Base-by-base conservation (phyloP, 2,113 vertebrate species). In the Passerina amoena region DNA sequence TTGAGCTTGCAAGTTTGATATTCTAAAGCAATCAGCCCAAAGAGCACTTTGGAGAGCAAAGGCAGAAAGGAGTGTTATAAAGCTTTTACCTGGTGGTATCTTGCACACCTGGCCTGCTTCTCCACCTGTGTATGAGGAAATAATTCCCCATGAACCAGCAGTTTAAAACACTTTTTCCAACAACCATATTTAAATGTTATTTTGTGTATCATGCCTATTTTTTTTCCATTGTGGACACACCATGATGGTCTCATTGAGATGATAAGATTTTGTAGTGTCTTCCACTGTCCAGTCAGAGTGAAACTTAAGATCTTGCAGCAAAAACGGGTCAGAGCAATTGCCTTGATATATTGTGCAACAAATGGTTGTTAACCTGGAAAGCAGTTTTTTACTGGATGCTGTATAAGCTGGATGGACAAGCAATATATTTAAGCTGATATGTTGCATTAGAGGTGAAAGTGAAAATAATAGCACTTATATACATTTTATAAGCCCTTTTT, bases 321-420 rank as follows among this genome's bases (percentile, higher is more conserved):
- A 69, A 96, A 96, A 91, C 24, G n/a, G 92, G 82, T 94, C 94
- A 90, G 76, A 95, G 82, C 71, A 73, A 96, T 91, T 83, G 24
- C 63, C 64, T n/a, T 3, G 6, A 76, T 85, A 7, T 35, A 56
- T 76, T 95, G 88, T 88, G 76, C 94, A 93, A 70, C 93, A 90
- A 90, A 88, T 75, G 69, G 79, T 80, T 86, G 90, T 87, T 80
- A 42, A 25, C 30, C 42, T 86, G 90, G 65, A 86, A 61, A 48
- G 59, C 2, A 0, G 18, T 88, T 94, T 96, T 81, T 86, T 95
- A 37, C 75, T 87, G 84, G 66, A 60, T 77, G 38, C 83, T 95
- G 87, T 88, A 21, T 87, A 63, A 91, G 44, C 71, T 94, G 92
- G 79, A 64, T 86, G 84, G 68, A 88, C 47, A 38, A 96, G 90